phyloP scores from a whole-genome alignment of 1,140 invertebrate genomes.

The Acyrthosiphon pisum region DNA sequence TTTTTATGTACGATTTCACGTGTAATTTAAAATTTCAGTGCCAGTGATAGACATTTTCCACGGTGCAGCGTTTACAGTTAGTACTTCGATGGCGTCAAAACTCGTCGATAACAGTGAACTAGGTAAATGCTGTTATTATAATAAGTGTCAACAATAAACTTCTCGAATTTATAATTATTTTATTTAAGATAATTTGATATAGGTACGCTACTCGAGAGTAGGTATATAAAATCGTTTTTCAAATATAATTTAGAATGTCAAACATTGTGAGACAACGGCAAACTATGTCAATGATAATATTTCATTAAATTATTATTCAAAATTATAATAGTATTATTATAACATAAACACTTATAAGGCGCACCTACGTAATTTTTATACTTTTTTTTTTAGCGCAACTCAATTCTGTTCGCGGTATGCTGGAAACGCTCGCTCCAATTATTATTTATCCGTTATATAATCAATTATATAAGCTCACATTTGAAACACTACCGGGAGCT shows the following conservation, averaged over 20 bases:
- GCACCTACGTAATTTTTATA: not conserved
- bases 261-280: not conserved
- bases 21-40: conserved; percentile 51
- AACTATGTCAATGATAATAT: not conserved
- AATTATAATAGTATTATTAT: not conserved
- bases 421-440: conserved; percentile 58
- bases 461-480: conserved; percentile 58
- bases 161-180: too few species aligned
- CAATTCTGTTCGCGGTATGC: conserved; percentile 56
- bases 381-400: conserved; percentile 48
- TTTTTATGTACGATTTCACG: not conserved
- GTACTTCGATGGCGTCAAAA: conserved; percentile 59
- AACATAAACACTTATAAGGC: not conserved
- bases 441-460: conserved; percentile 59
- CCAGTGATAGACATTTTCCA: conserved; percentile 59
- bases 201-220: not conserved
- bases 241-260: not conserved
- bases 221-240: not conserved
- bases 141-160: not conserved
- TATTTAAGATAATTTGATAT: not conserved
- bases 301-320: not conserved
- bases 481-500: conserved; percentile 58
- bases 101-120: conserved; percentile 58
- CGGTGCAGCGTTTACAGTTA: conserved; percentile 58
- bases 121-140: conserved; percentile 37